Evolutionary conservation across 1,140 invertebrate genomes (phyloP), one percentile per base, ranked within the genome.

Genomic region (Solen grandis): DNA sequence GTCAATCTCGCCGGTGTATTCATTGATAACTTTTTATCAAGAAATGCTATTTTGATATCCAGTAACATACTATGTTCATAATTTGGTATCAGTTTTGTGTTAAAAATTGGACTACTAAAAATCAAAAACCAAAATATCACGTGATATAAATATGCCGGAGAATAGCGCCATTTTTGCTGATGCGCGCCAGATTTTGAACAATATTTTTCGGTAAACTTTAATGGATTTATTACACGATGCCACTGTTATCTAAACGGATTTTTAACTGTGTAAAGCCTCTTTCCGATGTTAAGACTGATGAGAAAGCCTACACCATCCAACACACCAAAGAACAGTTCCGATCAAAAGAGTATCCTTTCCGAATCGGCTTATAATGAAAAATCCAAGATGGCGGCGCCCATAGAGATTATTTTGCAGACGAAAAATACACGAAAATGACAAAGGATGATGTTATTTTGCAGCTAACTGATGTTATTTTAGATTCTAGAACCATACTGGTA

Each of bases 311-410:
- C 75, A 88, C 88, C 22, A 89, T 91, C 83, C 84, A 85, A 22
- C 88, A 91, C 76, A 91, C 91, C 1, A 87, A 88, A 76, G 91
- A 92, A 89, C 86, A 90, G 84, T 90, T 92, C 77, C 84, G 84
- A 87, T 90, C 87, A 16, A 87, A 90, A 84, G 80, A 87, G 90
- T 92, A 92, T 92, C 91, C 88, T 92, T 90, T 89, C 76, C 25
- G 41, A 52, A 65, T 74, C 74, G 72, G 54, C 55, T 74, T 72
- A 81, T 35, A 65, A 76, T 85, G 73, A 82, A 76, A 60, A 77
- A 87, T 88, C 86, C 87, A 90, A 90, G 66, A 91, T 91, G 89
- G 89, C 90, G 86, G 85, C 88, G 80, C 82, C 75, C 87, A 85
- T 84, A 74, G 63, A 78, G 75, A 41, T 72, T 63, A 36, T 22